Base-by-base conservation (phyloP, 2,888 invertebrate genomes). In the Cryptops parisi region DNA sequence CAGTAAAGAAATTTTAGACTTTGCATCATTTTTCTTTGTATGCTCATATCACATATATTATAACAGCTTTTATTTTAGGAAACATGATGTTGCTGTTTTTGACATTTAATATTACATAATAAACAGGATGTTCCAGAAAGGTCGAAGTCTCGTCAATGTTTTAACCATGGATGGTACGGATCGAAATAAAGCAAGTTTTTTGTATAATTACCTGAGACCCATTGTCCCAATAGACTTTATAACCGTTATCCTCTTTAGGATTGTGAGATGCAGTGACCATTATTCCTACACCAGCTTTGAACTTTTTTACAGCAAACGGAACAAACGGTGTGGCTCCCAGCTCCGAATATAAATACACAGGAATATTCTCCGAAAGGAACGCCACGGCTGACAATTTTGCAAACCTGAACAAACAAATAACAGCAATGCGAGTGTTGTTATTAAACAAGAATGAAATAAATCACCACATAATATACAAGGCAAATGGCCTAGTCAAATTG, bases 231-330 rank as follows among this genome's bases (percentile, higher is more conserved):
- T 96, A 98, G 4, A 94, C 94, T 74, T 98, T 98, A 66, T 96
- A 99, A 1, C 94, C 94, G 66, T 94, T 94, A 65, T 96, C 93
- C 25, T 90, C 81, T 66, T 88, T 90, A 0, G 93, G 94, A 71
- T 94, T 94, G 65, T 94, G 94, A 0, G 91, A 93, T 0, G 94
- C 94, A 0, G 94, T 96, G 3, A 94, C 79, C 87, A 94, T 91
- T 3, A 94, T 78, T 0, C 94, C 94, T 39, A 83, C 86, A 1
- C 81, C 79, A 53, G 85, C 84, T 19, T 79, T 77, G 55, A 80
- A 79, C 58, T 79, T 73, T 2, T 75, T 72, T 0, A 93, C 83
- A 0, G 81, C 79, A 69, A 84, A 98, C 0, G 98, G 85, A 26
- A 98, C 82, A 64, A 91, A 84, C 0, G 98, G 97, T 0, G 98